Base-by-base conservation (phyloP, 2,797 vertebrate species). In the Synaphobranchus kaupii region DNA sequence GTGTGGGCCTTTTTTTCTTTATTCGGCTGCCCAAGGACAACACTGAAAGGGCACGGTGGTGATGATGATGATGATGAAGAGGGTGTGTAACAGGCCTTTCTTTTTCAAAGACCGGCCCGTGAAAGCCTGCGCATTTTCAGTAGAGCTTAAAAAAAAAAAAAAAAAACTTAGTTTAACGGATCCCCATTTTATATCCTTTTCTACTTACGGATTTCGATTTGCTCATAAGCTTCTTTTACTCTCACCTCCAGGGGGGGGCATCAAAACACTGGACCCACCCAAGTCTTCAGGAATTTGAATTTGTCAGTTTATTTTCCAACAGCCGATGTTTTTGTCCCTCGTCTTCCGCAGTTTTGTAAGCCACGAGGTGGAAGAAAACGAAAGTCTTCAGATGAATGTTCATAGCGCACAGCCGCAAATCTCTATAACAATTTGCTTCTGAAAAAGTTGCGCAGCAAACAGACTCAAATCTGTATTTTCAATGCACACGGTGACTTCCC, bases 401-500 rank as follows among this genome's bases (percentile, higher is more conserved):
- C 3, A 20, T 20, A 48, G 44, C 20, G 10, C n/a, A 25, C 39
- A 47, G 76, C 76, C 10, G 76, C 76, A 48, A 17, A 4, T 25
- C 76, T 9, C 44, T 1, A 0, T 25, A 25, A 48, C 6, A 48
- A 80, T 22, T 34, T 34, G 2, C 39, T 25, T 10, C 44, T 2
- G 76, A 47, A 80, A 80, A 71, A 91, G n/a, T 88, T 88, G 83
- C 85, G 5, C 84, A 84, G 89, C 90, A 86, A 90, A 91, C 88
- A 89, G 88, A 89, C 76, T 48, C 3, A 71, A 94, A 93, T 93
- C 91, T 63, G 92, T 89, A 93, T 94, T 94, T 93, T 90, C 90
- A 90, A 93, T 90, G 93, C 93, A 93, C 89, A 85, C 88, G 90
- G 91, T 92, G 94, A 93, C 91, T 90, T 93, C 92, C 48, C 91